Evolutionary conservation across 64 coral and sea anemone genomes (phyloP).

Genomic region (Dendronephthya gigantea): DNA sequence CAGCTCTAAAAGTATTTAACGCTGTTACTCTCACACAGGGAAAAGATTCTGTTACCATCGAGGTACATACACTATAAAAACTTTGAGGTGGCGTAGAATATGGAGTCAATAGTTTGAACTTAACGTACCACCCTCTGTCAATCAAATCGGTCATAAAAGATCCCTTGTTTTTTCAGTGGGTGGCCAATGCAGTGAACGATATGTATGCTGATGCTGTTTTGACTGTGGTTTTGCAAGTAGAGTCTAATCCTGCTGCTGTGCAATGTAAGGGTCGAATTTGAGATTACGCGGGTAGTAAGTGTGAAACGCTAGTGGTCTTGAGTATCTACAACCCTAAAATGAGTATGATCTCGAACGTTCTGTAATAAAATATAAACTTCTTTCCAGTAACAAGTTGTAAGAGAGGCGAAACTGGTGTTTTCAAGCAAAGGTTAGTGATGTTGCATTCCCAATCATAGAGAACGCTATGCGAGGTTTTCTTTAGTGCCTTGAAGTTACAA

Average conservation of each 20-base stretch:
- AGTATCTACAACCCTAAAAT: too few relatives aligned
- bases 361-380: too few relatives aligned
- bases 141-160: neutral
- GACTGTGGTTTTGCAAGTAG: slow-evolving; percentile 86
- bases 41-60: slow-evolving; percentile 55
- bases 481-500: too few relatives aligned
- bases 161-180: slow-evolving; percentile 56
- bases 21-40: slow-evolving; percentile 65
- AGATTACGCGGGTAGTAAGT: too few relatives aligned
- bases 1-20: slow-evolving; percentile 58
- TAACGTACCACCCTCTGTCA: too few relatives aligned
- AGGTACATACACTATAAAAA: slow-evolving; percentile 51
- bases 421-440: neutral
- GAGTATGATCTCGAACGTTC: too few relatives aligned
- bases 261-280: slow-evolving; percentile 44
- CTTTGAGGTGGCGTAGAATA: too few relatives aligned
- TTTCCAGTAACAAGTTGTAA: neutral
- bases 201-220: slow-evolving; percentile 98
- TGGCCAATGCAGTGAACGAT: slow-evolving; percentile 90
- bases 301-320: too few relatives aligned
- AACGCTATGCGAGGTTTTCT: too few relatives aligned
- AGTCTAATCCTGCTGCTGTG: slow-evolving; percentile 74
- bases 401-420: neutral
- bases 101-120: too few relatives aligned
- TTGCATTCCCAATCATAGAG: too few relatives aligned